Conservation (phyloP, 2,113 vertebrate genomes). For the Rhynchomys soricoides region DNA sequence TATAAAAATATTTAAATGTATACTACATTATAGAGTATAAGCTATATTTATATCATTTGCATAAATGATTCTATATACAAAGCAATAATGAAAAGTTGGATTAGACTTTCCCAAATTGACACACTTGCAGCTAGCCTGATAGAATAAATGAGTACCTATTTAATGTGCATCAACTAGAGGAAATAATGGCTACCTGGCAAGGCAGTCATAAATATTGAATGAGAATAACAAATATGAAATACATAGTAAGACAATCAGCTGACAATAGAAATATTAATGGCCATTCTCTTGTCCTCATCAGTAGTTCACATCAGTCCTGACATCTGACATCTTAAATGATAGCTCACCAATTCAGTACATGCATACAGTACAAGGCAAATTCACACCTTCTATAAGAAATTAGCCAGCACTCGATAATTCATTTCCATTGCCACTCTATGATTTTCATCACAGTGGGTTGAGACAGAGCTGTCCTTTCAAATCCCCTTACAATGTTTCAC, state of each 20-base stretch:
- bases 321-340: neutral
- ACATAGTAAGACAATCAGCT: neutral
- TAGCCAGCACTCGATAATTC: conserved; percentile 32
- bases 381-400: neutral
- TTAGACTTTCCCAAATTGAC: conserved; percentile 34
- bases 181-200: conserved; percentile 33
- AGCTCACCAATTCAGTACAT: neutral
- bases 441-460: neutral
- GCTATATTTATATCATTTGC: conserved; percentile 40
- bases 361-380: neutral
- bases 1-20: conserved; percentile 48
- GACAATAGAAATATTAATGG: conserved; percentile 23
- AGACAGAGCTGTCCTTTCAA: neutral
- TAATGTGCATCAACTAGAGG: neutral
- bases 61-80: conserved; percentile 42
- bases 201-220: neutral
- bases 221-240: conserved; percentile 34
- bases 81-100: conserved; percentile 34
- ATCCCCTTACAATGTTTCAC: neutral
- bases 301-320: conserved; percentile 9
- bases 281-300: neutral
- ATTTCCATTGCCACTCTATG: neutral
- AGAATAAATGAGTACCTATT: conserved; percentile 9
- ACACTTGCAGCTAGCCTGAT: conserved; percentile 28
- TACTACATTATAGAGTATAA: neutral